phyloP scores from a whole-genome alignment of 1,140 invertebrate species.

The Bombus fervidus region DNA sequence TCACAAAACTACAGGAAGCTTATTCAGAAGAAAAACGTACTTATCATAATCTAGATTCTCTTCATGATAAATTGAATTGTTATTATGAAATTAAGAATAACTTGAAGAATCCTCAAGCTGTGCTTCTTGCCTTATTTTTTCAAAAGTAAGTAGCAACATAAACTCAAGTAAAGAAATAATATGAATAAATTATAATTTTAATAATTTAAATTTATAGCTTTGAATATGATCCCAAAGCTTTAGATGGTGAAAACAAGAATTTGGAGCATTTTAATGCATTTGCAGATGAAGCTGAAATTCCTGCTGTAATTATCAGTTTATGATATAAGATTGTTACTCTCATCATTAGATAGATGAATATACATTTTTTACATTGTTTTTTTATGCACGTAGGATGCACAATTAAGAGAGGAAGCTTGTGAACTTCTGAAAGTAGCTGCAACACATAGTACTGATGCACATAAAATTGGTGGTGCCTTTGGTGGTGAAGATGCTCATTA shows the following conservation, averaged over 20 bases:
- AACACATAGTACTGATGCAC: constrained; percentile 85
- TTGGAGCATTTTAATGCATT: constrained; percentile 81
- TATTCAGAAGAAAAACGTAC: constrained; percentile 80
- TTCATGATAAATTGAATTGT: constrained; percentile 80
- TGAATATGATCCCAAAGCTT: constrained; percentile 82
- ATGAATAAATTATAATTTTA: neutral
- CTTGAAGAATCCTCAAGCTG: constrained; percentile 80
- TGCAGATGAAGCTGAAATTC: constrained; percentile 77
- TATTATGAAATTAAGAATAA: constrained; percentile 80
- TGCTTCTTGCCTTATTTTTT: constrained; percentile 83
- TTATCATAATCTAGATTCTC: constrained; percentile 82
- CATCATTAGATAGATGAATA: neutral
- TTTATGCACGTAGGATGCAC: constrained; percentile 72
- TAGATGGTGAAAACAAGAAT: constrained; percentile 81
- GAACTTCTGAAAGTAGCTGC: constrained; percentile 82
- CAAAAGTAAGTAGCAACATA: constrained; percentile 80
- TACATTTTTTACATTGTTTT: neutral
- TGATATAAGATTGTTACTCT: neutral
- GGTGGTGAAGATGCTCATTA: constrained; percentile 85
- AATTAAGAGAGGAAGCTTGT: constrained; percentile 80
- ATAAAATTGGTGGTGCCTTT: constrained; percentile 83
- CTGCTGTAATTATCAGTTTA: constrained; percentile 69
- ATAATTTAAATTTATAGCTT: constrained; percentile 73
- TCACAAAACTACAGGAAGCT: constrained; percentile 72
- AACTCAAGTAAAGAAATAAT: neutral